These are phyloP conservation scores for Aleiodes leptofemur DNA, from an alignment of 2,888 invertebrate species.

Conservation along the genomic window DNA sequence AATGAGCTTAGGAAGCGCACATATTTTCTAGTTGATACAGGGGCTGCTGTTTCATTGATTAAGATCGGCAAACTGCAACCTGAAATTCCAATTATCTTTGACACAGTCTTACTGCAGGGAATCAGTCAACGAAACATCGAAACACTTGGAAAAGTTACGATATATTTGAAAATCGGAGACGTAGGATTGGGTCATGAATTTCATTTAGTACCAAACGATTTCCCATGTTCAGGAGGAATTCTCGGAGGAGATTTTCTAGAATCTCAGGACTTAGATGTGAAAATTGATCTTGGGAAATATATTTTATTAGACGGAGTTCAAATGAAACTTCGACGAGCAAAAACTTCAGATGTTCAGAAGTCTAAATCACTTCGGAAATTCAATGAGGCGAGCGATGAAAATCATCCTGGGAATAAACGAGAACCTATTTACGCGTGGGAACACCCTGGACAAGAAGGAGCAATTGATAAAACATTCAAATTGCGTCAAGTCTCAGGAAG, in stretches of 20 bases:
- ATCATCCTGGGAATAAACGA: no score
- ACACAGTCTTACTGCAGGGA: no score
- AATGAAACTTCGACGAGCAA: not conserved
- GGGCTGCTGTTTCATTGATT: slow-evolving; percentile 5
- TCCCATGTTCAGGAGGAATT: not conserved
- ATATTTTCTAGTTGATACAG: not conserved
- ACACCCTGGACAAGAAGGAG: no score
- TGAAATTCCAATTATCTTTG: no score
- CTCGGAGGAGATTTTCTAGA: not conserved
- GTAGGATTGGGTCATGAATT: not conserved
- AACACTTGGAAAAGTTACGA: no score
- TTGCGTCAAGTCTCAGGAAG: no score
- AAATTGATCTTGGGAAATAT: not conserved
- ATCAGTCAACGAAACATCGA: no score
- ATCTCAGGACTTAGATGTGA: not conserved
- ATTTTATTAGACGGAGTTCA: not conserved
- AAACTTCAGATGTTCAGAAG: not conserved
- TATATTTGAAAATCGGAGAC: not conserved
- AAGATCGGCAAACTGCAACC: slow-evolving; percentile 3
- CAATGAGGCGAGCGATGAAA: no score
- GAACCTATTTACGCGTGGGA: no score
- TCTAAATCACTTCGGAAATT: no score
- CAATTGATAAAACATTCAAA: no score
- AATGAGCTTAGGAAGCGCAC: not conserved
- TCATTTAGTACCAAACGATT: not conserved